Evolutionary conservation across 2,113 vertebrate species (phyloP).

Genomic region (Terrapene triunguis): DNA sequence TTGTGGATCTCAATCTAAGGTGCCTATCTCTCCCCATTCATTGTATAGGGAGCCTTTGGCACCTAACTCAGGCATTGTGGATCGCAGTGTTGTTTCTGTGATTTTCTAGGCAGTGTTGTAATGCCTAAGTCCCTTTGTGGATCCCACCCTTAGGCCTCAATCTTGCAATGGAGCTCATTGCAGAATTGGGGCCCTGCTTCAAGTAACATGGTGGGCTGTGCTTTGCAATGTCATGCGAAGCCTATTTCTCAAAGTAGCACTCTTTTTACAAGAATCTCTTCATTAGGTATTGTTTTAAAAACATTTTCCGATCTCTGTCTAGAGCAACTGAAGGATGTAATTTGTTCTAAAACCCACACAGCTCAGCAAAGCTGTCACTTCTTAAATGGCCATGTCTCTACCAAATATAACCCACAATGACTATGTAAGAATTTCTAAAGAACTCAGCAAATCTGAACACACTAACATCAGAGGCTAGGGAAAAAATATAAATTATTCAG

Average conservation of each 20-base stretch:
- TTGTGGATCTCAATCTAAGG: neutral
- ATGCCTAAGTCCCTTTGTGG: neutral
- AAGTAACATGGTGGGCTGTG: neutral
- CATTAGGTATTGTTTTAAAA: neutral
- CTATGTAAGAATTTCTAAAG: neutral
- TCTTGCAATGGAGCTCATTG: neutral
- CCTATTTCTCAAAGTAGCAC: neutral
- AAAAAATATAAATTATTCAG: neutral
- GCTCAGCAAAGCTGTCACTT: slow-evolving; percentile 4
- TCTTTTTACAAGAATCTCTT: neutral
- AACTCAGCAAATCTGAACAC: neutral
- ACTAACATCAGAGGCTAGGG: neutral
- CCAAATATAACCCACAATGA: neutral
- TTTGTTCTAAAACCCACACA: neutral
- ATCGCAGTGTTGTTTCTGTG: neutral
- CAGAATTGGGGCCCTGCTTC: neutral
- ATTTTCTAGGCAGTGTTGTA: neutral
- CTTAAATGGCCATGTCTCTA: neutral
- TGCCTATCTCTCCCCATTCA: neutral
- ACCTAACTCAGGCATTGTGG: neutral
- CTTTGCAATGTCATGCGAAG: neutral
- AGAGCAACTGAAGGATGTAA: neutral
- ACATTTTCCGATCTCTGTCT: neutral
- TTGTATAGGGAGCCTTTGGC: neutral
- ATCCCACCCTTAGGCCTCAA: neutral